Conservation (phyloP, 1,140 invertebrate genomes). For the Temnothorax curvispinosus region DNA sequence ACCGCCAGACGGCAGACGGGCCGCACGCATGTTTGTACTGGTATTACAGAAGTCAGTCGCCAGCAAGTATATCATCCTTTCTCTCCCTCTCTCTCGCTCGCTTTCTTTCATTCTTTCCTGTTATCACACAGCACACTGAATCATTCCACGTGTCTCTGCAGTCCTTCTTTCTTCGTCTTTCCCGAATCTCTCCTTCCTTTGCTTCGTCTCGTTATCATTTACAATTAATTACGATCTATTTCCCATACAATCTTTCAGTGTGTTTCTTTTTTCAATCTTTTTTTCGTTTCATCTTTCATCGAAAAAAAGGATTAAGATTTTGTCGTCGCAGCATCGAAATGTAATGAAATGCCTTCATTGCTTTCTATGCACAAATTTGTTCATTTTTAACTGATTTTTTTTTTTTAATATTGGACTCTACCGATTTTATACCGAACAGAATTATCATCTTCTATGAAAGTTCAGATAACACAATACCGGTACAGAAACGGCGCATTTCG, state of each 20-base stretch:
- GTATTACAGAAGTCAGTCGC: slow-evolving; percentile 86
- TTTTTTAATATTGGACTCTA: slow-evolving; percentile 65
- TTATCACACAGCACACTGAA: slow-evolving; percentile 84
- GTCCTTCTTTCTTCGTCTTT: slow-evolving; percentile 71
- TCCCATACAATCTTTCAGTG: slow-evolving; percentile 75
- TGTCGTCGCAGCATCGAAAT: slow-evolving; percentile 67
- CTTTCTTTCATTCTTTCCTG: slow-evolving; percentile 78
- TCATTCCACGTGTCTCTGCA: slow-evolving; percentile 79
- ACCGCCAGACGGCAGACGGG: slow-evolving; percentile 77
- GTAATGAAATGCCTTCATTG: slow-evolving; percentile 74
- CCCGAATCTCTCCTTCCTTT: background rate
- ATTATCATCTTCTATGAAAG: slow-evolving; percentile 79
- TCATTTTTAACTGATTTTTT: slow-evolving; percentile 56
- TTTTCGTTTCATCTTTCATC: slow-evolving; percentile 62
- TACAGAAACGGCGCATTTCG: slow-evolving; percentile 83
- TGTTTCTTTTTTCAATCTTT: slow-evolving; percentile 65
- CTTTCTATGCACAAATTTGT: slow-evolving; percentile 61
- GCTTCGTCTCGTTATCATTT: slow-evolving; percentile 73
- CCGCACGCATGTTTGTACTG: slow-evolving; percentile 86
- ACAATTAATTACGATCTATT: slow-evolving; percentile 75
- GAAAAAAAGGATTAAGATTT: slow-evolving; percentile 69
- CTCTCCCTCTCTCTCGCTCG: slow-evolving; percentile 29
- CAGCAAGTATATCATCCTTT: slow-evolving; percentile 82
- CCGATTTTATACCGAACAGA: slow-evolving; percentile 77
- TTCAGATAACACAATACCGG: slow-evolving; percentile 81